Evolutionary conservation across 2,113 vertebrate species (phyloP), one percentile per base, ranked within the genome.

Genomic region (Excalfactoria chinensis): DNA sequence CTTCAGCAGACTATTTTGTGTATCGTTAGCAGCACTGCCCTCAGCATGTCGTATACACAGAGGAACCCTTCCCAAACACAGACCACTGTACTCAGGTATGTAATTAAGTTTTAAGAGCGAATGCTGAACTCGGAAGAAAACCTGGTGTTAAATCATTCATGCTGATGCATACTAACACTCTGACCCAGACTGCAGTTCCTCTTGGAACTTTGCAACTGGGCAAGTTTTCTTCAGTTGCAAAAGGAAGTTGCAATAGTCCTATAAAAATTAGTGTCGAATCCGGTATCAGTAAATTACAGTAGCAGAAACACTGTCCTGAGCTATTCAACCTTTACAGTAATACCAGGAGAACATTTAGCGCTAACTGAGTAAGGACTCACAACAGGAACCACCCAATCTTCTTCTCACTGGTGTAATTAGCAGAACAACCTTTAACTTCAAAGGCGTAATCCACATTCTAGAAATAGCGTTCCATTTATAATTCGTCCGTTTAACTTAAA

Each of bases 201-300:
- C 84, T 64, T 80, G 60, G 59, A 95, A 91, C 59, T 67, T 66
- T 56, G 82, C 87, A 79, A 93, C 55, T 35, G 32, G 35, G 26
- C 68, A 77, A 86, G 40, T 59, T 82, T 82, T 60, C 60, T 89
- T 37, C 86, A 85, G 68, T 77, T 5, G 7, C 64, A 94, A 79
- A 72, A 80, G 75, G 93, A 96, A 95, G 71, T 55, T 89, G 75
- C 64, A 91, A 71, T 44, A 80, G 43, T 60, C 76, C 59, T 63
- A 8, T 4, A 82, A 87, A 80, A 80, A 40, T 6, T 19, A 62
- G 13, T 2, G 5, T 55, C 1, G 7, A 91, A 87, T 28, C 30
- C 0, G 0, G 60, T 89, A 59, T 51, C 75, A 77, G 46, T 64
- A 91, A 85, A 87, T 77, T 16, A 74, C 30, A 11, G 5, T 8